These are phyloP conservation scores for Strigamia crassipes DNA, from an alignment of 2,888 invertebrate genomes.

Conservation along the genomic window DNA sequence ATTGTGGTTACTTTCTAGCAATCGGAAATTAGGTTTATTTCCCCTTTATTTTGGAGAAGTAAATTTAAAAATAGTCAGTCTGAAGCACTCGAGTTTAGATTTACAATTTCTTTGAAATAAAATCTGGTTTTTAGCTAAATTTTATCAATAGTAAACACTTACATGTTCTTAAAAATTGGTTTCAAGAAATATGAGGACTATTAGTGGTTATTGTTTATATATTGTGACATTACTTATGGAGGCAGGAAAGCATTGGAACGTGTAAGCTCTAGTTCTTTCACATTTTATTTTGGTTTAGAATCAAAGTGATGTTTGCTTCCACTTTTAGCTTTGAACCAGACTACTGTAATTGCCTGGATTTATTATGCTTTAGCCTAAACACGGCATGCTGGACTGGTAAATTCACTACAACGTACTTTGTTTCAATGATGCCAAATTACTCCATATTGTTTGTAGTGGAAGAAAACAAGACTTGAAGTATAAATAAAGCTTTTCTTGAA, in stretches of 20 bases:
- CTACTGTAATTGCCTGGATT: background rate
- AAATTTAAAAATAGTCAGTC: no score
- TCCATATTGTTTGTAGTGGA: background rate
- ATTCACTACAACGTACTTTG: background rate
- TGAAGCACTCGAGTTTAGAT: no score
- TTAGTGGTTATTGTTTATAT: background rate
- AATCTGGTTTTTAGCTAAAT: no score
- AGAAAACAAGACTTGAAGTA: background rate
- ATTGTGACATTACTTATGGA: background rate
- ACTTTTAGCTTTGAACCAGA: background rate
- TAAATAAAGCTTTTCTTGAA: background rate
- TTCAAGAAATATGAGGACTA: no score
- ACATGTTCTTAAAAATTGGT: no score
- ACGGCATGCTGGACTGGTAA: background rate
- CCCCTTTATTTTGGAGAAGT: background rate
- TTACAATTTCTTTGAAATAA: no score
- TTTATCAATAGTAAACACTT: no score
- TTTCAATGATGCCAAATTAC: background rate
- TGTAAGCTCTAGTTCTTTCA: background rate
- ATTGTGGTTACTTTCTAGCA: background rate
- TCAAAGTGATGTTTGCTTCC: background rate
- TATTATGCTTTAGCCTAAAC: background rate
- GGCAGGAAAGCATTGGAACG: background rate
- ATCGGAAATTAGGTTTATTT: background rate
- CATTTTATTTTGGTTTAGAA: background rate